Evolutionary conservation across 2,113 vertebrate genomes (phyloP), one percentile per base, ranked within the genome.

Genomic region (Scalopus aquaticus): DNA sequence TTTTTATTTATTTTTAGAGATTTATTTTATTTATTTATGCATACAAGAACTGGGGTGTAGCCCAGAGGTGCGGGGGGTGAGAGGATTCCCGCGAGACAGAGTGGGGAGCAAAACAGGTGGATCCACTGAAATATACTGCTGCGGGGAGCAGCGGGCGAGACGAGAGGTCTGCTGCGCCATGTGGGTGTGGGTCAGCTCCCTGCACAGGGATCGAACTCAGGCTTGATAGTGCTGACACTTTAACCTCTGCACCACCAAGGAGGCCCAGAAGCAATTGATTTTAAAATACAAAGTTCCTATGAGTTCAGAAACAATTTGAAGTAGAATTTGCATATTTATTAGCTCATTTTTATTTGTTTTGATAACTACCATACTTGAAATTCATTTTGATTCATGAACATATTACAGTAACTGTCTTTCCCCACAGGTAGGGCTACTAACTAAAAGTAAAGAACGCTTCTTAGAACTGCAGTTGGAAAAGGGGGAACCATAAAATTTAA

Each of bases 321-420:
- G 60, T 88, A 85, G 39, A 96, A 90, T 86, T 92, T 90, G n/a
- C 16, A 16, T 72, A 22, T 83, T 86, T 88, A 24, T 80, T 88
- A 85, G 69, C 17, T 95, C 49, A 87, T 37, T 70, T 35, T 51
- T 69, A 80, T 90, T 92, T 96, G 51, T 78, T 94, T 91, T 60
- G 20, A 74, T 79, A 83, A 76, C 28, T 89, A 30, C 19, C 17
- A 56, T 79, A 37, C 11, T 91, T 97, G 79, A 32, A 30, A 58
- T 96, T 96, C 69, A 65, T 95, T 93, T 91, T 28, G 54, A 86
- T 95, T 90, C 28, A 46, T 76, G 35, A 86, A 46, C 39, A 79
- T 85, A 69, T 74, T 91, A 54, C 0, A 72, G 16, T 92, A 94
- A 90, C 19, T 72, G 44, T 79, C 30, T 83, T 96, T 93, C 28